Evolutionary conservation across 2,113 vertebrate species (phyloP), one percentile per base, ranked within the genome.

Genomic region (Hymenochirus boettgeri): DNA sequence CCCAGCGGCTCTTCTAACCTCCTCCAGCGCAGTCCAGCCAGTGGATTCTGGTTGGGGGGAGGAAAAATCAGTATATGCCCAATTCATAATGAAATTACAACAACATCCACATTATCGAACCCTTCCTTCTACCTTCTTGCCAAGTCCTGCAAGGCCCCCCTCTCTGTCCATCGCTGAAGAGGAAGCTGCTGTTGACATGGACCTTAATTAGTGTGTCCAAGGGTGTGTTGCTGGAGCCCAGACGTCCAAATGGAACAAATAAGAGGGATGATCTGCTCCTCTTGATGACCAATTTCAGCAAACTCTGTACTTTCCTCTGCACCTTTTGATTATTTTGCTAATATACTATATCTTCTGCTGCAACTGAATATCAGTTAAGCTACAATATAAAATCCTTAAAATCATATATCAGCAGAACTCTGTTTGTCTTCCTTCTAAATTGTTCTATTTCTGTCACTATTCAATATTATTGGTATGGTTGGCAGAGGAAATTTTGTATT

Each of bases 1-100:
- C 92, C 93, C 73, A 98, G 70, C 1, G 94, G 94, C 71, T 96
- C 95, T 72, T 89, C 92, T 72, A 98, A 76, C 15, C 90, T 88
- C 25, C 79, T 79, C 71, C 93, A 79, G 70, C 91, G 90, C 42
- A 95, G 71, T 33, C 69, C 82, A 6, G 85, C 75, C 71, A 85
- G 72, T 1, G 80, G 84, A 57, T 83, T 84, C 80, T 85, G 79
- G 75, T 71, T 75, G 67, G 25, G 65, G 62, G 63, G 74, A 52
- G 74, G 47, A 67, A 33, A 67, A 31, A 22, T 67, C 29, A 67
- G 48, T 59, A 59, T 42, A 7, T 54, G 53, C 33, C 39, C 46
- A 17, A 51, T 57, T 65, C 42, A 57, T 31, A 67, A 8, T 52
- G 24, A 27, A 39, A 37, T 29, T 39, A 52, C 24, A 58, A 7